These are phyloP conservation scores for Melanocharis versteri DNA, from an alignment of 2,113 vertebrate species.

Conservation along the genomic window DNA sequence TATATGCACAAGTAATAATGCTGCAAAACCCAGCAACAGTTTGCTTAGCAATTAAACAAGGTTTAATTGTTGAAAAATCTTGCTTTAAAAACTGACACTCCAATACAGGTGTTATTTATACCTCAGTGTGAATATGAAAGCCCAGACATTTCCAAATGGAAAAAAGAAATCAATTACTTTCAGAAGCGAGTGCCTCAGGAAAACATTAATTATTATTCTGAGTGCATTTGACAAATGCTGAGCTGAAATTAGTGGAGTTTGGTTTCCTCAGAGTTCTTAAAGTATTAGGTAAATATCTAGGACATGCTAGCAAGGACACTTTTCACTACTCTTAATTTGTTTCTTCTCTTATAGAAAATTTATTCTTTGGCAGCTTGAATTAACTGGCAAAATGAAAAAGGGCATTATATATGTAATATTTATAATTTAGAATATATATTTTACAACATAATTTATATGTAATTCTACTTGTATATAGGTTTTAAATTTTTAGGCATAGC, in stretches of 20 bases:
- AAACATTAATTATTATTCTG: slow-evolving; percentile 17
- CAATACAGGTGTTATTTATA: slow-evolving; percentile 15
- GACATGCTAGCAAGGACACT: background rate
- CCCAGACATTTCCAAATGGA: background rate
- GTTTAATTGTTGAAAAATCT: background rate
- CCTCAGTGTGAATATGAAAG: background rate
- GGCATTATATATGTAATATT: background rate
- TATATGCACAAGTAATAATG: background rate
- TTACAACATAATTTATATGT: background rate
- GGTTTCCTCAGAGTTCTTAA: background rate
- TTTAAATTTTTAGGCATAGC: background rate
- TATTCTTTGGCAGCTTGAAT: background rate
- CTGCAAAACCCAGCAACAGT: background rate
- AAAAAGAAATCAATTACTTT: slow-evolving; percentile 9
- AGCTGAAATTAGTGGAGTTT: background rate
- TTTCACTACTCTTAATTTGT: background rate
- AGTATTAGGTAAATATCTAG: background rate
- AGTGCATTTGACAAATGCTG: background rate
- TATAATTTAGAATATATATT: background rate
- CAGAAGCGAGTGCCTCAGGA: background rate
- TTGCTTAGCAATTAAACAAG: background rate
- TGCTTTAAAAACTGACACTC: background rate
- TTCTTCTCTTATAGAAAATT: background rate
- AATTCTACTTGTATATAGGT: background rate
- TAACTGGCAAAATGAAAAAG: background rate